phyloP scores from a whole-genome alignment of 1,140 invertebrate species.

The Callitettix versicolor region DNA sequence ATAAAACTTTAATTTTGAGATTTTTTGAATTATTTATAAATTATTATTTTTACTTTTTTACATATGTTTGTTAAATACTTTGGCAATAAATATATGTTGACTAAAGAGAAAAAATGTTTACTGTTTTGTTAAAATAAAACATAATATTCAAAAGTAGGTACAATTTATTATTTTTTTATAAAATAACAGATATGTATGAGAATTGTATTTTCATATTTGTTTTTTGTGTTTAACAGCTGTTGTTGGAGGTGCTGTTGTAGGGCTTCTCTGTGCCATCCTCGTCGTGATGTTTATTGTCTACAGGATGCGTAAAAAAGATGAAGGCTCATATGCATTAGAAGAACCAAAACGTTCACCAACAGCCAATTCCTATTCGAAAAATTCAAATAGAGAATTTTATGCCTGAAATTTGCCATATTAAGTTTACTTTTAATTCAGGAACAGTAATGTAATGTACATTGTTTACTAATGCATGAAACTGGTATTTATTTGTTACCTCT shows the following conservation, averaged over 20 bases:
- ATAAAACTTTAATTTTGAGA: too few relatives aligned
- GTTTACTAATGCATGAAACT: conserved; percentile 12
- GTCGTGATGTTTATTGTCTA: conserved; percentile 99
- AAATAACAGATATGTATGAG: too few relatives aligned
- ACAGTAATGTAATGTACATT: conserved; percentile 7
- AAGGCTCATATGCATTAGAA: conserved; percentile 94
- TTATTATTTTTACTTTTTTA: too few relatives aligned
- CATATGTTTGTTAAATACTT: too few relatives aligned
- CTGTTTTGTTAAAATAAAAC: too few relatives aligned
- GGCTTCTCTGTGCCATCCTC: conserved; percentile 90
- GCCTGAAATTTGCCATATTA: conserved; percentile 51
- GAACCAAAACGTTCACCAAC: conserved; percentile 90
- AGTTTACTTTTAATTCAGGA: conserved; percentile 7
- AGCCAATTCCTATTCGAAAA: conserved; percentile 80
- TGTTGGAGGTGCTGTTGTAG: conserved; percentile 95
- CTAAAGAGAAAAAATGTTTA: too few relatives aligned
- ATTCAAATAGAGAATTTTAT: conserved; percentile 87
- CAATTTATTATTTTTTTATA: too few relatives aligned
- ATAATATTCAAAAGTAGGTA: too few relatives aligned
- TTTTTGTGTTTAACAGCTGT: conserved; percentile 62
- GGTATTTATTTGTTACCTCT: conserved; percentile 1
- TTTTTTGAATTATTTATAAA: too few relatives aligned
- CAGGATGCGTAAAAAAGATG: conserved; percentile 99
- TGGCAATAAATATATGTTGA: too few relatives aligned
- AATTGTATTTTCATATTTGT: too few relatives aligned